Evolutionary conservation across 1,140 invertebrate species (phyloP), one percentile per base, ranked within the genome.

Genomic region (Trichoplusia ni): DNA sequence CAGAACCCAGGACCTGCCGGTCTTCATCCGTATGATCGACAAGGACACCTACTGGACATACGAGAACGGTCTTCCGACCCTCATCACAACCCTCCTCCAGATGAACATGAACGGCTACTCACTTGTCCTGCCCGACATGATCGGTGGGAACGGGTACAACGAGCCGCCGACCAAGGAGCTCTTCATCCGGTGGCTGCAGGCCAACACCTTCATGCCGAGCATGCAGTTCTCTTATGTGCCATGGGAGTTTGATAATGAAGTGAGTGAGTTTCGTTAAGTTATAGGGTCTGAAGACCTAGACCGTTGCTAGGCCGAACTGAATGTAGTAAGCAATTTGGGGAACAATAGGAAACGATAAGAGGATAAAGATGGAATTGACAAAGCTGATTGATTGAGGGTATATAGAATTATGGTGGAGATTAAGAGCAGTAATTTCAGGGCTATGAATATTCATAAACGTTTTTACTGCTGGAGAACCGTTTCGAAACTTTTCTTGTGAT

Each of bases 11-110:
- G 84, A 94, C 27, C 79, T 94, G 13, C 94, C 95, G 0, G 92
- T 97, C 27, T 97, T 98, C 82, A 92, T 98, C 0, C 92, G 97
- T 18, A 97, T 98, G 94, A 92, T 98, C 5, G 97, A 98, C 86
- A 97, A 95, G 74, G 94, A 96, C 78, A 95, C 96, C 0, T 91
- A 89, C 33, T 98, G 97, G 96, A 93, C 92, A 5, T 93, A 93
- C 77, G 92, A 95, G 58, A 96, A 97, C 79, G 97, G 97, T 14
- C 77, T 95, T 0, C 89, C 93, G 0, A 95, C 96, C 0, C 78
- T 98, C 0, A 94, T 98, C 31, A 96, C 97, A 0, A 95, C 95
- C 1, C 83, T 95, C 0, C 84, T 98, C 1, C 94, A 95, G 71
- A 93, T 96, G 91, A 96, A 96, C 71, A 81, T 98, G 33, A 93